phyloP scores from a whole-genome alignment of 2,113 vertebrate genomes.

The Phocoena sinus region DNA sequence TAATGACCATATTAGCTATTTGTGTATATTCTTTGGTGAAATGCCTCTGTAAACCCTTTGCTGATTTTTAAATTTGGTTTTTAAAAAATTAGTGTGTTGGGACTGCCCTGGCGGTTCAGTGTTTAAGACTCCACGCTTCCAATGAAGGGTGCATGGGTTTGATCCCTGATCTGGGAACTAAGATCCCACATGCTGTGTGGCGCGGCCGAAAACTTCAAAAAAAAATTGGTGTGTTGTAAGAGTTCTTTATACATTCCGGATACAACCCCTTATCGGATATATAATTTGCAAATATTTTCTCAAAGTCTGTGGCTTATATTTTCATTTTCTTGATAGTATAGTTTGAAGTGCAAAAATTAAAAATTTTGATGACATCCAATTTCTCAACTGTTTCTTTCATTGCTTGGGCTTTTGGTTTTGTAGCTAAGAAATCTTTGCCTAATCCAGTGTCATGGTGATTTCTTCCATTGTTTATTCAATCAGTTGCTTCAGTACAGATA shows the following conservation, averaged over 20 bases:
- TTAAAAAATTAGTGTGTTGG: not conserved
- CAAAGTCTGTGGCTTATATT: not conserved
- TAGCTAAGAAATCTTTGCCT: not conserved
- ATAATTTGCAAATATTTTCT: not conserved
- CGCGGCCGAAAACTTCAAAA: rapidly evolving
- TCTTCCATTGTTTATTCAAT: not conserved
- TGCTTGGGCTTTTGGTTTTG: not conserved
- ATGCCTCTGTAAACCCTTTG: not conserved
- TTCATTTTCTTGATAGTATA: not conserved
- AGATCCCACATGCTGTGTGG: too few relatives aligned
- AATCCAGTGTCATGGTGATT: not conserved
- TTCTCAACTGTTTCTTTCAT: not conserved
- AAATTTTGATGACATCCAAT: not conserved
- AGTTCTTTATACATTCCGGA: not conserved
- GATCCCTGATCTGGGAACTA: too few relatives aligned
- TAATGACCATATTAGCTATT: not conserved
- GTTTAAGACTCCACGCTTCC: too few relatives aligned
- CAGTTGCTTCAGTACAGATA: not conserved
- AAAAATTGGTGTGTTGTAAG: too few relatives aligned
- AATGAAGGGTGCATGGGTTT: too few relatives aligned
- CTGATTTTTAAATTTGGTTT: not conserved
- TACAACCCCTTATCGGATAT: not conserved
- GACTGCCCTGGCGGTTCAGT: too few relatives aligned
- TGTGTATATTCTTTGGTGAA: not conserved
- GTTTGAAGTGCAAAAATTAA: not conserved